These are phyloP conservation scores for Brenthis ino DNA, from an alignment of 2,888 invertebrate species.

Conservation along the genomic window DNA sequence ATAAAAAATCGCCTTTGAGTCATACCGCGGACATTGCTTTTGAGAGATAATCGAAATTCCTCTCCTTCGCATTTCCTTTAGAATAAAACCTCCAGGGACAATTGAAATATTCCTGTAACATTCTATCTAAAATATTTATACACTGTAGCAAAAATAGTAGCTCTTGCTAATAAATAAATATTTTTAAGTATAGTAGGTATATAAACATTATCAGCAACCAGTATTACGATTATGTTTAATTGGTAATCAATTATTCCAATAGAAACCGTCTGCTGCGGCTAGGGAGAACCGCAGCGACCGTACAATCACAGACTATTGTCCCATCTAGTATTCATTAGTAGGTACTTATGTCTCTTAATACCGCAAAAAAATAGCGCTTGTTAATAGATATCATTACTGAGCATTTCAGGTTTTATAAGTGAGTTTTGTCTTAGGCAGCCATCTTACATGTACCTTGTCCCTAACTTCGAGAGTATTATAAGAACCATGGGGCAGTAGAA, in stretches of 20 bases:
- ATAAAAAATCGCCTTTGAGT: slow-evolving; percentile 65
- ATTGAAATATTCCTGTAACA: slow-evolving; percentile 18
- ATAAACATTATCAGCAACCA: slow-evolving; percentile 34
- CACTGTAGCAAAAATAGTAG: not conserved
- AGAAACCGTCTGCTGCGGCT: slow-evolving; percentile 48
- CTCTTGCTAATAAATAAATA: not conserved
- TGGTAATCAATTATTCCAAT: slow-evolving; percentile 54
- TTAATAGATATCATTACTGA: not conserved
- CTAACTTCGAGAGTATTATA: no score
- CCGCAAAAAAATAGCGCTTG: not conserved
- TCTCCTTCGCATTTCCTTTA: slow-evolving; percentile 20
- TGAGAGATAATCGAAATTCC: slow-evolving; percentile 52
- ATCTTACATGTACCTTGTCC: no score
- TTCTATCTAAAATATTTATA: slow-evolving; percentile 4
- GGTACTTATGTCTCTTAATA: slow-evolving; percentile 17
- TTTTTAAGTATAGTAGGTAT: not conserved
- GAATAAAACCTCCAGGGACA: slow-evolving; percentile 10
- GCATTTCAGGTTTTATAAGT: no score
- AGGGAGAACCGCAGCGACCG: slow-evolving; percentile 56
- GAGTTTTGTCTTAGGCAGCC: no score
- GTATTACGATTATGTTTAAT: slow-evolving; percentile 9
- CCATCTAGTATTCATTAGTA: slow-evolving; percentile 37
- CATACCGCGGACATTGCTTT: slow-evolving; percentile 43
- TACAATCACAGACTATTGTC: slow-evolving; percentile 67
- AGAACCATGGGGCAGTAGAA: no score